Evolutionary conservation across 2,113 vertebrate genomes (phyloP), one percentile per base, ranked within the genome.

Genomic region (Oenanthe oenanthe): DNA sequence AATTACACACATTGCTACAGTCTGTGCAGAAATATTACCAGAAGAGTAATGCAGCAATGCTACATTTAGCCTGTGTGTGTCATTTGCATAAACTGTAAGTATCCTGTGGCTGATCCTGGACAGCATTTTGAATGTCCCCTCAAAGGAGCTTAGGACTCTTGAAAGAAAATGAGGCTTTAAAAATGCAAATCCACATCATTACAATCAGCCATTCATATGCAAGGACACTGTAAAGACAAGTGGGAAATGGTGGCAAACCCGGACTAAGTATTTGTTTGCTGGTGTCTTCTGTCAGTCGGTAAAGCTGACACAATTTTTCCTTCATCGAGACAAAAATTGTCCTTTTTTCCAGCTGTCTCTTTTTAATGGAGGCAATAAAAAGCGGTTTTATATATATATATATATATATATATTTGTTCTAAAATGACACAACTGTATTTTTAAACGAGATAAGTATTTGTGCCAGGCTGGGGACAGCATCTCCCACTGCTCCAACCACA

Each of bases 401-500:
- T 82, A 81, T 74, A 87, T 60, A 61, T 32, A 56, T 22, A 42
- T 93, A 88, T 95, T 92, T 73, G 63, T 89, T 90, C 86, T 85
- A 88, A 93, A 95, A 93, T 74, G 13, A 71, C 58, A 48, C 54
- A 20, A 50, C 6, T 68, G 43, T 95, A 79, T 96, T 91, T 95
- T 96, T 89, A 96, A 96, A 96, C 16, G 68, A 91, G 92, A 94
- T 95, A 95, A 93, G 79, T 93, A 71, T 80, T 93, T 32, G 8
- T 60, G 77, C 74, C 95, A 93, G 67, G 67, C 66, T 92, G 85
- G 79, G 88, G 93, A 92, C 92, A 95, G 84, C 74, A 87, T 93
- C 91, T 96, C 92, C 96, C 92, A 95, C 91, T 89, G 95, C 56
- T 85, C 75, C 75, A 36, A 42, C 94, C 94, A 93, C 95, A 93